phyloP scores from a whole-genome alignment of 2,797 vertebrate species.

The Cuniculus paca region DNA sequence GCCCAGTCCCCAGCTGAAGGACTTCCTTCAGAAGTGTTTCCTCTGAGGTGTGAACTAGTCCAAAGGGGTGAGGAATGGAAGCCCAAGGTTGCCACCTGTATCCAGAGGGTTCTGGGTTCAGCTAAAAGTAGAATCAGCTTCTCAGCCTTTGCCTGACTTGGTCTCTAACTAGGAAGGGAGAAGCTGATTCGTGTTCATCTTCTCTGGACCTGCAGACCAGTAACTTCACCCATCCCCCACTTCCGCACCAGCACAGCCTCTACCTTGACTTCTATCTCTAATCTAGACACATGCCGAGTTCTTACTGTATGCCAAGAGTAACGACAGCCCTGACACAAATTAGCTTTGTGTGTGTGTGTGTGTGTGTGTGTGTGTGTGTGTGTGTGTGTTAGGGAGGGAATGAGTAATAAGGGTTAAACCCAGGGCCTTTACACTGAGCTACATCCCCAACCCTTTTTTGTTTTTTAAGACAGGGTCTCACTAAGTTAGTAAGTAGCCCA shows the following conservation, averaged over 20 bases:
- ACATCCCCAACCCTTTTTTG: neutral
- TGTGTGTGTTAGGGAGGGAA: neutral
- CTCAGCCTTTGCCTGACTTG: neutral
- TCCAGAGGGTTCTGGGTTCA: neutral
- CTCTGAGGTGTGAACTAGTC: neutral
- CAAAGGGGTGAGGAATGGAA: neutral
- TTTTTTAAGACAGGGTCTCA: neutral
- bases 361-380: neutral
- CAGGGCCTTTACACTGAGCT: neutral
- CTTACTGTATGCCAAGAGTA: neutral
- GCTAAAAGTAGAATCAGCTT: neutral
- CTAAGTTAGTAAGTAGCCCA: neutral
- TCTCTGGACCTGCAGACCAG: neutral
- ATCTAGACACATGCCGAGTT: rapidly evolving
- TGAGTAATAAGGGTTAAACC: neutral
- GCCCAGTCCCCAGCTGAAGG: neutral
- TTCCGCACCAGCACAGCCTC: neutral
- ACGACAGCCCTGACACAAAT: neutral
- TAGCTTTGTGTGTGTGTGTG: neutral
- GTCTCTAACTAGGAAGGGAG: neutral
- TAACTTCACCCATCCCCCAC: neutral
- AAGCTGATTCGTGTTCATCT: neutral
- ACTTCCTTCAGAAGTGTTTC: neutral
- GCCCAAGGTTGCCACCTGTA: neutral
- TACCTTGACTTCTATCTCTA: neutral